Percentiles rank a stretch among this genome's conserved stretches.
Conservation (phyloP, 2,888 invertebrate genomes). For the Endomychus coccineus region DNA sequence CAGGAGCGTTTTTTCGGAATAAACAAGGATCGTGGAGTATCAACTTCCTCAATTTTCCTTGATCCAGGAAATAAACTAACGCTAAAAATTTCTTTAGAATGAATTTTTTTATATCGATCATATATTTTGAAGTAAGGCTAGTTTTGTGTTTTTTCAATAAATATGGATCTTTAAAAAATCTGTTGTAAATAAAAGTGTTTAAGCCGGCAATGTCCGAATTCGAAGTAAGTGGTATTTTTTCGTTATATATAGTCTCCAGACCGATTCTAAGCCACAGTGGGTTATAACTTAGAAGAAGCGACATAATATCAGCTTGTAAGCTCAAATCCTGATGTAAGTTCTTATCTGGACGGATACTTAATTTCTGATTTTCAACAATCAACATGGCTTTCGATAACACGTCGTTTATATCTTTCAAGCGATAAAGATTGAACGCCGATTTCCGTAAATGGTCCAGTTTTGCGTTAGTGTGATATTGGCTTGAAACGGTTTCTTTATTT, state of each 20-base stretch:
- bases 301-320: slow-evolving; percentile 68
- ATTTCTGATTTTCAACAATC: slow-evolving; percentile 67
- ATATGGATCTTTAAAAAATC: slow-evolving; percentile 70
- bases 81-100: slow-evolving; percentile 78
- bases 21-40: slow-evolving; percentile 87
- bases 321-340: slow-evolving; percentile 78
- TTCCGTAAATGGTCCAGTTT: slow-evolving; percentile 60
- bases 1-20: slow-evolving; percentile 64
- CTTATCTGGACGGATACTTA: slow-evolving; percentile 67
- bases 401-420: slow-evolving; percentile 40
- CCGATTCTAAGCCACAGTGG: slow-evolving; percentile 86
- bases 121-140: slow-evolving; percentile 60
- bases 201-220: slow-evolving; percentile 74
- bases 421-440: slow-evolving; percentile 42
- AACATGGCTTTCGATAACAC: slow-evolving; percentile 62
- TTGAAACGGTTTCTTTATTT: slow-evolving; percentile 63
- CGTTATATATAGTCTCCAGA: slow-evolving; percentile 75
- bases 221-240: slow-evolving; percentile 63
- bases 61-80: slow-evolving; percentile 77
- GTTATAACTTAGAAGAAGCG: slow-evolving; percentile 76
- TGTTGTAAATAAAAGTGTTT: slow-evolving; percentile 65
- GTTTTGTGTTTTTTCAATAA: slow-evolving; percentile 52
- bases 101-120: slow-evolving; percentile 66
- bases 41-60: slow-evolving; percentile 69
- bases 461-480: slow-evolving; percentile 58